Base-by-base conservation (phyloP, 2,797 vertebrate species). In the Sylvilagus floridanus region DNA sequence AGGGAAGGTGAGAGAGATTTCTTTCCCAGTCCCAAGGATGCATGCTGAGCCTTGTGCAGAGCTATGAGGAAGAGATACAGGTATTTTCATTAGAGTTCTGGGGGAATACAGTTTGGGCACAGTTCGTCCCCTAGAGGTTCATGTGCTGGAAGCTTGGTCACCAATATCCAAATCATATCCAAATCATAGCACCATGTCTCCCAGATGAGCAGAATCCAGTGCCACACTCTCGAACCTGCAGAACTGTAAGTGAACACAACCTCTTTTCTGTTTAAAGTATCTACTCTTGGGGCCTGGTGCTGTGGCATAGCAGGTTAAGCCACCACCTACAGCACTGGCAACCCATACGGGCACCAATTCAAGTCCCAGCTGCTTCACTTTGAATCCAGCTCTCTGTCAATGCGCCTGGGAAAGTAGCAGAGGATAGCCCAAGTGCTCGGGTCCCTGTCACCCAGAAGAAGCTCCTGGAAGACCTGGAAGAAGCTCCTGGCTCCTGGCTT, bases 1-100 rank as follows among this genome's bases (percentile, higher is more conserved):
- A 75, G 2, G 5, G 8, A 22, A 57, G 19, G 37, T 35, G 6
- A 30, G 57, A 37, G 6, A 30, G 57, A 37, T 79, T 62, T 50
- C 0, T 22, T 84, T 6, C 21, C 5, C 0, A 19, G 35, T 13
- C 5, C n/a, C 5, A 5, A 0, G 60, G 30, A 37, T n/a, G 19
- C 4, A 7, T 42, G 37, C 17, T n/a, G 19, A 47, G 19, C 9
- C 60, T 65, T 9, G 1, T 22, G 37, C 52, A 50, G 66, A 3
- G 16, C 12, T 24, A 9, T 32, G 26, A 1, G 32, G 87, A 52
- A 65, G 72, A 77, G 78, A 2, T 69, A 21, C 4, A 30, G 62
- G 10, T 35, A 16, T 65, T 69, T 73, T 37, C 9, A 50, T 24
- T 32, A 4, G 2, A 19, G 12, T 0, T 8, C 72, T n/a, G 24